Base-by-base conservation (phyloP, 2,888 invertebrate species). In the Stenodera caucasica region DNA sequence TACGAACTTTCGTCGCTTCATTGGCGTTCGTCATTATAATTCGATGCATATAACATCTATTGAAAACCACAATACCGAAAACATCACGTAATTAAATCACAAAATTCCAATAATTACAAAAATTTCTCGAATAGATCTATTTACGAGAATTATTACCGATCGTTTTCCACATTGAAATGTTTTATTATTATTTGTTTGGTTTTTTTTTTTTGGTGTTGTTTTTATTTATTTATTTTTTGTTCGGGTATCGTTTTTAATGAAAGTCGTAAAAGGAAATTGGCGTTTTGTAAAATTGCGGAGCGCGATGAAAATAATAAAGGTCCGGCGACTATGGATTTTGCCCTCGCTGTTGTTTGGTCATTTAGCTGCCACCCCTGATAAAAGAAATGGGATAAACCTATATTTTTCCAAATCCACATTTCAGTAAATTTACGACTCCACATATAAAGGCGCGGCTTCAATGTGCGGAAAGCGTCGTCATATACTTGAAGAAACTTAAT, bases 321-420 rank as follows among this genome's bases (percentile, higher is more conserved):
- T 65, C 65, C 61, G 58, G 55, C 64, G 64, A 60, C 63, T 67
- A 65, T 69, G 64, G 69, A 68, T 67, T 71, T 69, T 65, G 60
- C 68, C 70, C 69, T 67, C 63, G 64, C 65, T 64, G 30, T 51
- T 61, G 65, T 67, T 68, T 70, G 68, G 71, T 72, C 72, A 72
- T 72, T 70, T 67, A 70, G 71, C 71, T 72, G 70, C 70, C 71
- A 70, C 72, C 73, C 74, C 72, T 71, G 69, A 72, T 72, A 73
- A 68, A 74, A 71, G 70, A 72, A 75, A 74, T 72, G 73, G 74
- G 72, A 75, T 74, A 75, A 76, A 74, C 73, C 74, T 73, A 75
- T 75, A 75, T 74, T 75, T 75, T 74, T 75, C 75, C 70, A 75
- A 75, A 74, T 75, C 74, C 73, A 73, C 75, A 74, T 73, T 75